Evolutionary conservation across 2,888 invertebrate genomes (phyloP).

Genomic region (Cataglyphis livida): DNA sequence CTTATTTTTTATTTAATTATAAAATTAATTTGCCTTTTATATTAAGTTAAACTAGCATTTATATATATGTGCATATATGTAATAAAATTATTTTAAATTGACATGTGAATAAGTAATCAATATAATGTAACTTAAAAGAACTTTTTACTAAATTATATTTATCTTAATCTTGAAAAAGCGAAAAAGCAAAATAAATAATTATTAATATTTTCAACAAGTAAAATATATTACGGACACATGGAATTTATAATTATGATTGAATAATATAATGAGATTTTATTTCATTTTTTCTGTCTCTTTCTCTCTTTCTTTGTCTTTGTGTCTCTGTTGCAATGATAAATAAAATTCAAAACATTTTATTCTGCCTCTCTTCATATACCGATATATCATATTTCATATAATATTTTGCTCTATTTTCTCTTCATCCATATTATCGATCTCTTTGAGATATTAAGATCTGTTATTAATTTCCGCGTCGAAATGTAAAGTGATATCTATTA

Average conservation of each 20-base stretch:
- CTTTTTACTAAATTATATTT: neutral
- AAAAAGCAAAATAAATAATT: neutral
- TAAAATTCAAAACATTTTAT: neutral
- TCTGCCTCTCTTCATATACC: neutral
- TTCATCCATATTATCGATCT: neutral
- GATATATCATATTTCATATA: neutral
- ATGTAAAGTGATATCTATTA: slow-evolving; percentile 12
- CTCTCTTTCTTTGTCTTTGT: too few species aligned
- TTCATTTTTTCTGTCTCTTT: neutral
- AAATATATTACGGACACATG: neutral
- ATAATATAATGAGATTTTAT: neutral
- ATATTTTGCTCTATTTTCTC: neutral
- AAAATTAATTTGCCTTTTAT: too few species aligned
- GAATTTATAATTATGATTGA: neutral
- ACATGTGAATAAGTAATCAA: neutral
- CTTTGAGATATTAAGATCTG: slow-evolving; percentile 12
- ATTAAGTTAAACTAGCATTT: too few species aligned
- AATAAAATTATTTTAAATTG: too few species aligned
- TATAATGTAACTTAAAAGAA: neutral
- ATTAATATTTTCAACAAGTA: neutral
- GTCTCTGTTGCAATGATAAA: neutral
- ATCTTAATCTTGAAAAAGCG: neutral
- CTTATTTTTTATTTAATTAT: too few species aligned
- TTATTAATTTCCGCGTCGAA: slow-evolving; percentile 25
- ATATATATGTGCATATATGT: too few species aligned